Base-by-base conservation (phyloP, 1,140 invertebrate genomes). In the Platyscapa corneri region DNA sequence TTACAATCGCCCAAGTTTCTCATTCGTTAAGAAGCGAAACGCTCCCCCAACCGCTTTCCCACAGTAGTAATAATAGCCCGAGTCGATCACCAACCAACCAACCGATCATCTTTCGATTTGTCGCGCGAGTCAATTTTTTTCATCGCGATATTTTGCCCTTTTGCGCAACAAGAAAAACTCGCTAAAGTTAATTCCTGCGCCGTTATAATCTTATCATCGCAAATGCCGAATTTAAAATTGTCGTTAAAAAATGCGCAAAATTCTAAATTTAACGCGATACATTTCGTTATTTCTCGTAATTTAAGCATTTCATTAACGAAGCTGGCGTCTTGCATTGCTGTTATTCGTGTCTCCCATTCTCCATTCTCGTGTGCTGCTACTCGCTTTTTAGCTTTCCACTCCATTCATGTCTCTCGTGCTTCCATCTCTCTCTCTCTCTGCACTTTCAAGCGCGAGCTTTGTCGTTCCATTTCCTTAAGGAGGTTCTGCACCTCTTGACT, bases 231-330 rank as follows among this genome's bases (percentile, higher is more conserved):
- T 74, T 42, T n/a, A 74, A n/a, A n/a, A n/a, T n/a, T 14, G 27
- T 74, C 39, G 5, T 72, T 23, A 39, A 39, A 3, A 12, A 6
- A 39, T 23, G 23, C 23, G 34, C 16, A 74, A 74, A 37, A 74
- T 42, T 74, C 8, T 27, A 42, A 74, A 74, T 39, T n/a, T 37
- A 42, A 42, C 8, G 10, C 27, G 42, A 74, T 74, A n/a, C n/a
- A 39, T 34, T 34, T 37, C 30, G 60, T 39, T 81, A 18, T 39
- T 60, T 39, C 20, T 60, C 20, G 20, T 3, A 46, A 8, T 37
- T 74, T 27, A 76, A 76, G 30, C n/a, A 85, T 84, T 84, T 67
- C 60, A 80, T 79, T 84, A 79, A 84, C n/a, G 70, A 80, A 72
- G 27, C 32, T 32, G 30, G 39, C 39, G 49, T 76, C 39, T 65